Conservation (phyloP, 2,888 invertebrate species). For the Agonopterix heracliana region DNA sequence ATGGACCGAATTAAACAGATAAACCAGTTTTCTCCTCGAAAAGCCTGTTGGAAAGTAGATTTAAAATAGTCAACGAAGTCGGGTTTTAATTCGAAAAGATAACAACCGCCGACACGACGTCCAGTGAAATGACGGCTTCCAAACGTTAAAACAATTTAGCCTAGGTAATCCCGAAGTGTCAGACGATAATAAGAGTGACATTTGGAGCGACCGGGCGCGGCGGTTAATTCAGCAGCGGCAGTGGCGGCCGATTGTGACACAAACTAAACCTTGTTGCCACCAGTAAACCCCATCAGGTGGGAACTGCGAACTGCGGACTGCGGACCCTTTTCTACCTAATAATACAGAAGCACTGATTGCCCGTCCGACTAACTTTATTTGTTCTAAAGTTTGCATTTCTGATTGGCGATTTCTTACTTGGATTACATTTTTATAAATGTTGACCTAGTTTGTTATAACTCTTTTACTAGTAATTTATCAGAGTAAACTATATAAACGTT, state of each 20-base stretch:
- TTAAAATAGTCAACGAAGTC: slow-evolving; percentile 16
- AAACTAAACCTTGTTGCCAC: slow-evolving; percentile 67
- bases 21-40: slow-evolving; percentile 35
- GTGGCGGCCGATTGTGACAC: slow-evolving; percentile 66
- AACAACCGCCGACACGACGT: slow-evolving; percentile 53
- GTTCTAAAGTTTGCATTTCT: background rate
- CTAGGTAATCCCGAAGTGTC: slow-evolving; percentile 71
- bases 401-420: background rate
- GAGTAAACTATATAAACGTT: slow-evolving; percentile 27
- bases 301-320: slow-evolving; percentile 18
- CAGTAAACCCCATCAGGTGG: slow-evolving; percentile 67
- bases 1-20: slow-evolving; percentile 40
- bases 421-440: too few relatives aligned
- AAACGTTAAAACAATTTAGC: slow-evolving; percentile 74
- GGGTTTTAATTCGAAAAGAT: slow-evolving; percentile 59
- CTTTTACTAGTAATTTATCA: too few relatives aligned
- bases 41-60: slow-evolving; percentile 11
- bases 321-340: slow-evolving; percentile 41
- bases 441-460: too few relatives aligned
- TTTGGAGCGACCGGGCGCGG: slow-evolving; percentile 57
- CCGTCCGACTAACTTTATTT: slow-evolving; percentile 10
- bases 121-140: slow-evolving; percentile 52
- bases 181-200: slow-evolving; percentile 75
- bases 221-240: slow-evolving; percentile 69
- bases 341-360: slow-evolving; percentile 25